Percentiles rank a stretch among this genome's conserved stretches.
These are phyloP conservation scores for Sus cebifrons DNA, from an alignment of 2,797 vertebrate species.

Conservation along the genomic window DNA sequence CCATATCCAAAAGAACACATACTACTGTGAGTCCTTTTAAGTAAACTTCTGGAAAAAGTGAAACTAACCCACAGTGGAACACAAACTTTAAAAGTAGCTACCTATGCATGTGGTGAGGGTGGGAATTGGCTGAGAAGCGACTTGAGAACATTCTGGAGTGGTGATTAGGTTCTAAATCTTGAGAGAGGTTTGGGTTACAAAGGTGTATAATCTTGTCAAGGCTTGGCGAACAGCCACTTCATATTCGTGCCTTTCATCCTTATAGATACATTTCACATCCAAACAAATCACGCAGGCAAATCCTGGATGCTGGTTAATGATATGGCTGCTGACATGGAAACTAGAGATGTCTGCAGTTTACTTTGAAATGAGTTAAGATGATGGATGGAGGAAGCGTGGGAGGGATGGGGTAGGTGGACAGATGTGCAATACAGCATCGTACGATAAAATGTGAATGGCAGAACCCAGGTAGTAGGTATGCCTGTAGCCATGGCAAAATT, in stretches of 20 bases:
- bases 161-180: neutral
- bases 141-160: neutral
- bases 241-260: neutral
- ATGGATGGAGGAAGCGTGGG: neutral
- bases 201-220: neutral
- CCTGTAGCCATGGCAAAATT: neutral
- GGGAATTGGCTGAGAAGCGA: neutral
- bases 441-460: neutral
- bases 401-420: rapidly evolving
- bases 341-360: neutral
- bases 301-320: neutral
- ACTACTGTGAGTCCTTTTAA: neutral
- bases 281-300: neutral
- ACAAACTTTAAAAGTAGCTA: too few species aligned
- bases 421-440: neutral
- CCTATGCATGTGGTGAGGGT: neutral
- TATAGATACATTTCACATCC: neutral
- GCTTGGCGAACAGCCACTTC: neutral
- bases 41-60: neutral
- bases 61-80: neutral
- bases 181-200: neutral
- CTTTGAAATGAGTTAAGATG: neutral
- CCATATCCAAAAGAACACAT: neutral
- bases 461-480: neutral
- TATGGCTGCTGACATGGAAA: neutral